Evolutionary conservation across 1,140 invertebrate genomes (phyloP), one percentile per base, ranked within the genome.

Genomic region (Amphibalanus amphitrite): DNA sequence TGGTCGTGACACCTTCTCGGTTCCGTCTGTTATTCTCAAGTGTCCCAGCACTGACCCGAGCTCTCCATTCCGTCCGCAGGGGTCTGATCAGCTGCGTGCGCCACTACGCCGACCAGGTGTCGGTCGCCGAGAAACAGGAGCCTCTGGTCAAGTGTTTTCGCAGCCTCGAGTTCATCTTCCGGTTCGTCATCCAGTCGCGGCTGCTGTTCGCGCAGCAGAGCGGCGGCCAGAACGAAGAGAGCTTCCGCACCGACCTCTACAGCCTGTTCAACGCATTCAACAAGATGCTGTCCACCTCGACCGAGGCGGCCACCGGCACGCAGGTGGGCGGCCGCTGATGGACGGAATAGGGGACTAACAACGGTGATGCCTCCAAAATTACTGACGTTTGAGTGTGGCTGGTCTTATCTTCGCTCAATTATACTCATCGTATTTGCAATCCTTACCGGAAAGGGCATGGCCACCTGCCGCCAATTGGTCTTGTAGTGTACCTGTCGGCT

Each of bases 141-240:
- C 88, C 91, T 0, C 92, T 95, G 67, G 87, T 92, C 75, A 93
- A 92, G 76, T 94, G 92, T 77, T 93, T 95, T 73, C 86, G 89
- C 70, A 93, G 93, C 0, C 82, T 97, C 15, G 93, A 96, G 79
- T 96, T 94, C 74, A 92, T 98, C 76, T 94, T 97, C 80, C 93
- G 97, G 76, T 88, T 98, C 75, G 91, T 97, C 10, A 93, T 98
- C 23, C 90, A 95, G 74, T 97, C 94, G 38, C 83, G 95, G 29
- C 79, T 91, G 26, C 79, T 97, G 3, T 97, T 96, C 84, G 87
- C 92, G 0, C 84, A 90, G 26, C 92, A 92, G 0, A 94, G 90
- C 0, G 90, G 90, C 4, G 90, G 90, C 0, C 88, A 92, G 77
- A 91, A 90, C 75, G 91, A 93, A 77, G 92, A 95, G 76, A 90